Evolutionary conservation across 2,113 vertebrate genomes (phyloP).

Genomic region (rat (Rattus norvegicus)): GRCr8 NC_086024.1:105968001-105968500

Average conservation of each 20-base stretch:
- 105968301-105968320: too few species aligned
- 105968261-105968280: neutral
- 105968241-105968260: neutral
- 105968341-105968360: too few species aligned
- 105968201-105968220: neutral
- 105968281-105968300: neutral
- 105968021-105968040: neutral
- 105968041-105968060: neutral
- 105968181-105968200: neutral
- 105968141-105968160: neutral
- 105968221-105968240: neutral
- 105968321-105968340: too few species aligned
- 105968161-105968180: neutral
- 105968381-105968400: neutral
- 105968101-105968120: neutral
- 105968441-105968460: neutral
- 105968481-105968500: neutral
- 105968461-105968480: neutral
- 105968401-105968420: neutral
- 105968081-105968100: neutral
- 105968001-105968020: neutral
- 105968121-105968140: neutral
- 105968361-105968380: too few species aligned
- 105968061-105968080: neutral
- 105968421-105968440: constrained; percentile 49